A percentile compares a stretch with the other conserved stretches of the same genome.
phyloP scores from a whole-genome alignment of 2,797 vertebrate species.

The Caiman crocodilus region DNA sequence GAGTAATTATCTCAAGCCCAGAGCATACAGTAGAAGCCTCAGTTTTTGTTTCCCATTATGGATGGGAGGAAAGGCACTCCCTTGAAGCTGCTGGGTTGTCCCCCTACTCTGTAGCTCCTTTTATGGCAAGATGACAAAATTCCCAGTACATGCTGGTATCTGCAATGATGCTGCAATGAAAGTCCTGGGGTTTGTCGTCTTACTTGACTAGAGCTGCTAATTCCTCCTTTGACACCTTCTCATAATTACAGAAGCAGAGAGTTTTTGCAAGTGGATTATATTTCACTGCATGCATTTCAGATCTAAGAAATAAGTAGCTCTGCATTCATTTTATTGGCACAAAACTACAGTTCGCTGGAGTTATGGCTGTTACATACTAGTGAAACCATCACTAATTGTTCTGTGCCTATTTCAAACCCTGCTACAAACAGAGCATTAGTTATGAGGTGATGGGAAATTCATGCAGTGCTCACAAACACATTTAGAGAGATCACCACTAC shows the following conservation, averaged over 20 bases:
- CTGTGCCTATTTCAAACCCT: slow-evolving; percentile 58
- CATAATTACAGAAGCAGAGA: not conserved
- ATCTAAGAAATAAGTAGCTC: not conserved
- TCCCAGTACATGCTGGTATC: not conserved
- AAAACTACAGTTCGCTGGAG: not conserved
- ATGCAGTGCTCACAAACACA: slow-evolving; percentile 83
- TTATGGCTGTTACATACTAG: not conserved
- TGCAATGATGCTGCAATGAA: not conserved
- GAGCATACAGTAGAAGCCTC: not conserved
- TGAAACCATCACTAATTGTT: slow-evolving; percentile 30
- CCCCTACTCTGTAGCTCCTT: not conserved
- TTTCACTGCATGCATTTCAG: not conserved
- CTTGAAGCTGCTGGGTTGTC: not conserved
- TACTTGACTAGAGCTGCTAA: not conserved
- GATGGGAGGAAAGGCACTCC: not conserved
- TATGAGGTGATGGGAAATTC: slow-evolving; percentile 70
- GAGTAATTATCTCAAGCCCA: not conserved
- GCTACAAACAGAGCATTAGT: slow-evolving; percentile 78
- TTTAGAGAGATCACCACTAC: slow-evolving; percentile 93
- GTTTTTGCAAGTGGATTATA: not conserved
- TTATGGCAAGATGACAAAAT: not conserved
- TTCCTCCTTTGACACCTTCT: not conserved
- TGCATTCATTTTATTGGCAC: not conserved
- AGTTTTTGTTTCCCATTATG: not conserved
- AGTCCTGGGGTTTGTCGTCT: not conserved